Evolutionary conservation across 1,140 invertebrate species (phyloP).

Genomic region (Phymorhynchus buccinoides): DNA sequence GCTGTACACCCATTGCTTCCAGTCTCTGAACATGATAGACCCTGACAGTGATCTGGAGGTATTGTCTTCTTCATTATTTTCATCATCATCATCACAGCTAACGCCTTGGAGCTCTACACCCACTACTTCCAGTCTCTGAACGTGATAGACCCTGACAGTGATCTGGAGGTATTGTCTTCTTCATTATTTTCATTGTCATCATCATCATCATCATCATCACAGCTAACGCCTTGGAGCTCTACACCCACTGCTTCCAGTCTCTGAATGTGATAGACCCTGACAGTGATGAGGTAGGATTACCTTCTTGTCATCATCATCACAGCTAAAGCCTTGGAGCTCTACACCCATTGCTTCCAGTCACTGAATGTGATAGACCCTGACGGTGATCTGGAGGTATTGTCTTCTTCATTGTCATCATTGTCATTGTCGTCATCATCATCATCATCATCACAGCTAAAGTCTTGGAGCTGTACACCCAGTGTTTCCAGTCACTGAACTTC

Average conservation of each 20-base stretch:
- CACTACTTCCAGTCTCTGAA: conserved; percentile 65
- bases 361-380: conserved; percentile 64
- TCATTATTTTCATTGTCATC: not conserved
- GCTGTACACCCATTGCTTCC: conserved; percentile 67
- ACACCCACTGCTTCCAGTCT: conserved; percentile 57
- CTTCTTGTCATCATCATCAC: not conserved
- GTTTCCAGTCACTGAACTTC: conserved; percentile 60
- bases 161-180: conserved; percentile 52
- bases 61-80: not conserved
- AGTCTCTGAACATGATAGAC: conserved; percentile 61
- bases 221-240: not conserved
- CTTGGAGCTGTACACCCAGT: conserved; percentile 67
- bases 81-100: conserved; percentile 41
- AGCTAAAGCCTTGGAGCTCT: not conserved
- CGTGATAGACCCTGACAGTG: conserved; percentile 63
- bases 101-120: conserved; percentile 69
- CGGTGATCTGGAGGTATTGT: conserved; percentile 64
- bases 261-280: conserved; percentile 64
- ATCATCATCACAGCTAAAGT: conserved; percentile 55
- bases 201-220: not conserved
- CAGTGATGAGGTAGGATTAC: conserved; percentile 44
- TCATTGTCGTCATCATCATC: not conserved
- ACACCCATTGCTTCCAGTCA: conserved; percentile 58
- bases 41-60: conserved; percentile 68
- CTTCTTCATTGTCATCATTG: not conserved